These are phyloP conservation scores for Ornithoptera priamus DNA, from an alignment of 2,888 invertebrate genomes.

Conservation along the genomic window DNA sequence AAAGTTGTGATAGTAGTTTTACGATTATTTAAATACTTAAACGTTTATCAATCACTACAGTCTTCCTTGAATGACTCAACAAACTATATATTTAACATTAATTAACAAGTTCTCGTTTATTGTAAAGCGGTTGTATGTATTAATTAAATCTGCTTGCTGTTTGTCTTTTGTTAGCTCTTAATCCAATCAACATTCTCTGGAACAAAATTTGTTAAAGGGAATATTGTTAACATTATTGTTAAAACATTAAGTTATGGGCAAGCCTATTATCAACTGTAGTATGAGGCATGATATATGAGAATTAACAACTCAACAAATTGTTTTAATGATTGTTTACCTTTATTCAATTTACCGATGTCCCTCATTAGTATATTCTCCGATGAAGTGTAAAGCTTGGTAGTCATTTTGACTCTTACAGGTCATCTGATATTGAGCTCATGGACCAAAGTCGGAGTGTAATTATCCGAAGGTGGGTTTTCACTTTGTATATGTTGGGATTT, in stretches of 20 bases:
- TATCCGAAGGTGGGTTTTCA: too few species aligned
- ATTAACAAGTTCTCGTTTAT: slow-evolving; percentile 11
- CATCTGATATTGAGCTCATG: too few species aligned
- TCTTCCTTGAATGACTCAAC: background rate
- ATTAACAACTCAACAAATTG: too few species aligned
- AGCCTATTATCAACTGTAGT: background rate
- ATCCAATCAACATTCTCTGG: slow-evolving; percentile 67
- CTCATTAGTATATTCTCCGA: too few species aligned
- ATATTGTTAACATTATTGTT: slow-evolving; percentile 2
- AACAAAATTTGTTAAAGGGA: slow-evolving; percentile 11
- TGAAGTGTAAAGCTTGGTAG: too few species aligned
- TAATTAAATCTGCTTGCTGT: slow-evolving; percentile 74
- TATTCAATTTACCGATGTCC: too few species aligned
- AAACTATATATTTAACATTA: slow-evolving; percentile 15
- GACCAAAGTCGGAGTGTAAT: too few species aligned
- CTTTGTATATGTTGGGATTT: too few species aligned
- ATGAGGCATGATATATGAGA: background rate
- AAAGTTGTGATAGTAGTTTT: too few species aligned
- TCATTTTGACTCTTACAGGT: too few species aligned
- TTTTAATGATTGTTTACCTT: too few species aligned
- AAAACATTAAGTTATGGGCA: background rate
- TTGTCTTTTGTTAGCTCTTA: slow-evolving; percentile 59
- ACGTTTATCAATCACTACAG: background rate
- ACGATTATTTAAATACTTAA: background rate
- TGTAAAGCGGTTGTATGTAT: slow-evolving; percentile 36